Conservation (phyloP, 2,113 vertebrate genomes). For the Australoheros scitulus region DNA sequence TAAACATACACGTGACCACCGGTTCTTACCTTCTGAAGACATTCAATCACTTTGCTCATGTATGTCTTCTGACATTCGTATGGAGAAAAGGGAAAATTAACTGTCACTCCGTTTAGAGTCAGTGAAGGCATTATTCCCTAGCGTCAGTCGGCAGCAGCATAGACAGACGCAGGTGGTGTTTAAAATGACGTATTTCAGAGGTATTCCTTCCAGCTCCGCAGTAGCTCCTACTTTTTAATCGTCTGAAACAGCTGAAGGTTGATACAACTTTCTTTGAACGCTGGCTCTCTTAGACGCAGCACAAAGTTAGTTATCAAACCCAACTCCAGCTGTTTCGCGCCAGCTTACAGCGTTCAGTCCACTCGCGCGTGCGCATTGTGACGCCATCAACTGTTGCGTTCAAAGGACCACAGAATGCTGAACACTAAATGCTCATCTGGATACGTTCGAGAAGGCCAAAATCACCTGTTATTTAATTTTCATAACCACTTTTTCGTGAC, state of each 20-base stretch:
- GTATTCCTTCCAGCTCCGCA: not conserved
- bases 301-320: rapidly evolving
- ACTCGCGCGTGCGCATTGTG: slow-evolving; percentile 23
- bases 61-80: slow-evolving; percentile 70
- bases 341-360: not conserved
- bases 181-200: not conserved
- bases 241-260: not conserved
- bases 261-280: not conserved
- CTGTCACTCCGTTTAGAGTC: slow-evolving; percentile 35
- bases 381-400: not conserved
- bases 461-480: not conserved
- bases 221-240: not conserved
- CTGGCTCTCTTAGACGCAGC: not conserved
- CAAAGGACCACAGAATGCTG: not conserved
- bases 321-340: slow-evolving; percentile 11
- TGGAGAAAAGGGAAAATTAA: slow-evolving; percentile 61
- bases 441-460: not conserved
- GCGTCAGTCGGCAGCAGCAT: too few relatives aligned
- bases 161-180: not conserved
- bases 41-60: slow-evolving; percentile 67
- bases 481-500: not conserved
- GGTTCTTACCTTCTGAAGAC: slow-evolving; percentile 61
- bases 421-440: not conserved
- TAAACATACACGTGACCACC: too few relatives aligned
- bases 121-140: slow-evolving; percentile 42